Evolutionary conservation across 2,888 invertebrate genomes (phyloP).

Genomic region (Agrotis puta): DNA sequence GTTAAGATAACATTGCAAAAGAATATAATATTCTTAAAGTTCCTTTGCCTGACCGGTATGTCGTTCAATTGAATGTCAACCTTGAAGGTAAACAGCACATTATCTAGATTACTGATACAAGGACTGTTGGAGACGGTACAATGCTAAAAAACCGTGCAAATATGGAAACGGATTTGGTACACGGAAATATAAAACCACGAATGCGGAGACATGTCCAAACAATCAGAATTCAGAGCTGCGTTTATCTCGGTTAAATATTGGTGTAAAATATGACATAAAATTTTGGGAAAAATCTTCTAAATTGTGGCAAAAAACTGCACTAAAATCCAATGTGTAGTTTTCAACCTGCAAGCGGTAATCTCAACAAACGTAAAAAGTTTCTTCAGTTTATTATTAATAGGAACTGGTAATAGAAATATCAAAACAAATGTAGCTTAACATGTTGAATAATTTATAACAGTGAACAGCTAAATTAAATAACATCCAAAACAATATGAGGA

Average conservation of each 20-base stretch:
- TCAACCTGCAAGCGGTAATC: neutral
- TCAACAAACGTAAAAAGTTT: neutral
- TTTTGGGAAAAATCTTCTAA: neutral
- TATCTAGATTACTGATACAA: conserved; percentile 31
- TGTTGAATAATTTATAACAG: neutral
- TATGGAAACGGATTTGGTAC: neutral
- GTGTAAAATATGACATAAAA: neutral
- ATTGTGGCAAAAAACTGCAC: neutral
- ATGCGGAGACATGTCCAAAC: neutral
- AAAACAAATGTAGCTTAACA: neutral
- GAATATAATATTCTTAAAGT: neutral
- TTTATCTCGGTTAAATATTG: neutral
- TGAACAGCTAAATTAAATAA: neutral
- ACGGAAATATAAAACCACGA: neutral
- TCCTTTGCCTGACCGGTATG: conserved; percentile 7
- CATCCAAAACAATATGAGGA: neutral
- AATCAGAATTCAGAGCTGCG: neutral
- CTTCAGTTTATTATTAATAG: neutral
- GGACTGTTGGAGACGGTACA: neutral
- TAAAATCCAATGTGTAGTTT: neutral
- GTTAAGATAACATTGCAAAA: neutral
- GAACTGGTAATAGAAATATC: too few species aligned
- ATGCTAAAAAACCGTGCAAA: conserved; percentile 6
- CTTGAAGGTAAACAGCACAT: conserved; percentile 22
- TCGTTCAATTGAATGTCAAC: conserved; percentile 21